Evolutionary conservation across 1,140 invertebrate species (phyloP).

Genomic region (Brachionus koreanus): DNA sequence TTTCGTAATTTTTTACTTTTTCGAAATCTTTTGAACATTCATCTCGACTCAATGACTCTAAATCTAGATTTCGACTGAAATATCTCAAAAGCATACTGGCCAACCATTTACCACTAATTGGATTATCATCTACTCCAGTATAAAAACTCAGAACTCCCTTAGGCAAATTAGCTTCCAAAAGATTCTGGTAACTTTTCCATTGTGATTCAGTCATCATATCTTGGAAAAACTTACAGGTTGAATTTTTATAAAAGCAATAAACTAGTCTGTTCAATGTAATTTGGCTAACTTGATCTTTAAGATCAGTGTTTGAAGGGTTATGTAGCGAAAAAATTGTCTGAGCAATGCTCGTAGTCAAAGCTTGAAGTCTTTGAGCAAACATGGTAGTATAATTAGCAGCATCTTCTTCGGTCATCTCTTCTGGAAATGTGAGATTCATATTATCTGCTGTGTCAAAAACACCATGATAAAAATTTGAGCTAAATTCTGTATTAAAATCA

Average conservation of each 20-base stretch:
- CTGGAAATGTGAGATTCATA: slow-evolving; percentile 32
- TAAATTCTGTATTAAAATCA: slow-evolving; percentile 4
- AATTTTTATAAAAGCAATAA: slow-evolving; percentile 38
- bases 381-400: background rate
- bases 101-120: slow-evolving; percentile 43
- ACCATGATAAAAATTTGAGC: slow-evolving; percentile 14
- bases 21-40: slow-evolving; percentile 13
- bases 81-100: slow-evolving; percentile 26
- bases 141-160: slow-evolving; percentile 38
- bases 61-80: slow-evolving; percentile 24
- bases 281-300: background rate
- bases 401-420: background rate
- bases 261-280: slow-evolving; percentile 13
- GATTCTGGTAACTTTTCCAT: background rate
- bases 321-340: background rate
- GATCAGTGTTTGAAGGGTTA: background rate
- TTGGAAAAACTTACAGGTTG: slow-evolving; percentile 28
- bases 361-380: background rate
- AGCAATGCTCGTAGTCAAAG: background rate
- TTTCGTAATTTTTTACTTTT: background rate
- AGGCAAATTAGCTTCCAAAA: slow-evolving; percentile 23
- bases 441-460: slow-evolving; percentile 31
- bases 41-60: background rate
- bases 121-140: slow-evolving; percentile 32
- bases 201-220: background rate